Percentiles rank a stretch among this genome's conserved stretches.
Evolutionary conservation across 2,888 invertebrate species (phyloP).

Genomic region (Salpingus planirostris): DNA sequence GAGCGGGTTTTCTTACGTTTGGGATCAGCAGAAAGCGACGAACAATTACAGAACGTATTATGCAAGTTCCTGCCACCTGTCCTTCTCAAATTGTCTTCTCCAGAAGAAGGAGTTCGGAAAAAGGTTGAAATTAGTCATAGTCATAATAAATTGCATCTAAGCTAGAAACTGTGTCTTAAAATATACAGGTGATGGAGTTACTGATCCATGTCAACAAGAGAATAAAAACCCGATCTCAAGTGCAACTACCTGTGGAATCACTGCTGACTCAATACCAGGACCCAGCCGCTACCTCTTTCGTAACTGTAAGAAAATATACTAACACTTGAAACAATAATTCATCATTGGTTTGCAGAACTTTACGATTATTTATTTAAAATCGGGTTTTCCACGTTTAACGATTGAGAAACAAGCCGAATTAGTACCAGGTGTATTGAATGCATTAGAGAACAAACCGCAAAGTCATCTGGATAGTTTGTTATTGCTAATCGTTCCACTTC

Average conservation of each 20-base stretch:
- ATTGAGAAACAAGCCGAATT: conserved; percentile 65
- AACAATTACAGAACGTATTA: conserved; percentile 74
- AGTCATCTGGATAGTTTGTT: conserved; percentile 81
- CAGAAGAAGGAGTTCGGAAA: conserved; percentile 69
- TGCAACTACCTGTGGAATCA: conserved; percentile 79
- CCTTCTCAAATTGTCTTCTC: conserved; percentile 80
- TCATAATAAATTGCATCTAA: no score
- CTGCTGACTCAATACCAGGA: conserved; percentile 73
- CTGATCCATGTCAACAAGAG: conserved; percentile 86
- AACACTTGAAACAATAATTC: not conserved
- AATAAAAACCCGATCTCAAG: conserved; percentile 71
- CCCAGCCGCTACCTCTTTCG: conserved; percentile 66
- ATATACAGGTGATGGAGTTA: conserved; percentile 77
- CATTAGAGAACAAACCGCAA: conserved; percentile 71
- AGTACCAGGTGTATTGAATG: conserved; percentile 64
- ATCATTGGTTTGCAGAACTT: conserved; percentile 65
- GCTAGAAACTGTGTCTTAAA: no score
- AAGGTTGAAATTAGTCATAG: no score
- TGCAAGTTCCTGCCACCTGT: conserved; percentile 80
- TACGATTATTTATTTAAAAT: conserved; percentile 84
- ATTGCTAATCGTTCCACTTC: conserved; percentile 67
- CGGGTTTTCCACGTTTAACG: conserved; percentile 79
- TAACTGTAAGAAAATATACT: conserved; percentile 53
- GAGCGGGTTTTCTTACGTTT: conserved; percentile 84
- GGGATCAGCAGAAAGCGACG: conserved; percentile 83